Evolutionary conservation across 2,888 invertebrate species (phyloP), one percentile per base, ranked within the genome.

Genomic region (Cactoblastis cactorum): DNA sequence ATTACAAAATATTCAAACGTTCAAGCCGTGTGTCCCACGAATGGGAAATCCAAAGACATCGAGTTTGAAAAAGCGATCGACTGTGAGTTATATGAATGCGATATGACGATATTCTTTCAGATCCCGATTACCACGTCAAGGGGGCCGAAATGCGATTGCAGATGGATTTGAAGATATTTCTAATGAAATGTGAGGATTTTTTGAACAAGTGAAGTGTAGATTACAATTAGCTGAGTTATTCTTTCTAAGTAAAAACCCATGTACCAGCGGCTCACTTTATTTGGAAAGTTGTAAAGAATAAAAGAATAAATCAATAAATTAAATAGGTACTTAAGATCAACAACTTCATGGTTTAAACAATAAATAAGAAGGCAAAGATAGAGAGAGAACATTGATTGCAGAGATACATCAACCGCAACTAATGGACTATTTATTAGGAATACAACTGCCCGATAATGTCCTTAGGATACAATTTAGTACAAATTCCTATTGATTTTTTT

Each of bases 21-120:
- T 17, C 15, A 5, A 15, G 11, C 43, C 9, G 28, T 43, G 43
- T 43, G 43, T 32, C 15, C 15, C 15, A 17, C 14, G 14, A 43
- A 43, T 28, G 28, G 28, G 15, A 15, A 15, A 43, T 28, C 28
- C 18, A 38, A 18, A 18, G 18, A 28, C 28, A 43, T 28, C 28
- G 43, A 28, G 28, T 32, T 41, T 28, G 28, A 15, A 43, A 38
- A 37, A 8, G 11, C 43, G 11, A 43, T 43, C 43, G 43, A 17
- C 28, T 43, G 43, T 32, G 28, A 43, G 17, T 43, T 43, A 43
- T 43, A 43, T 28, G 28, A 43, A 43, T 28, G 28, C 17, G 43
- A 43, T 37, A 37, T 35, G 34, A 35, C 8, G 37, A 37, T 28
- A 43, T 43, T 41, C 43, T 28, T 43, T 28, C 14, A 15, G 28